Percentiles rank a stretch among this genome's conserved stretches.
These are phyloP conservation scores for Sebastes fasciatus DNA, from an alignment of 2,113 vertebrate genomes.

Conservation along the genomic window DNA sequence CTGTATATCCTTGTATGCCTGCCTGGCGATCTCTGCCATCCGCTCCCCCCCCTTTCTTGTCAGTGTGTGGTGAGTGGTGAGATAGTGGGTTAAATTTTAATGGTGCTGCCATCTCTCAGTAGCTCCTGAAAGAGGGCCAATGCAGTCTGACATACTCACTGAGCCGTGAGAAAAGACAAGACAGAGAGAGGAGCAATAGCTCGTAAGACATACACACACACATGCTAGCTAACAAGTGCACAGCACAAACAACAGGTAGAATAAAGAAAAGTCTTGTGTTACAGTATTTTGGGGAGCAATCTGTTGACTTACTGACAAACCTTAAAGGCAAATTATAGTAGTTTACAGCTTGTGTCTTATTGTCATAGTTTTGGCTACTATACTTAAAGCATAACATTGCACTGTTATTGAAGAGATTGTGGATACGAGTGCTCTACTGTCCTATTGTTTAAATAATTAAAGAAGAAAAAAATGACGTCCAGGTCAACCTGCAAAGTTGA, in stretches of 20 bases:
- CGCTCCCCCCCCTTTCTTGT: slow-evolving; percentile 51
- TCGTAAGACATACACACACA: slow-evolving; percentile 45
- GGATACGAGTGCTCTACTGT: background rate
- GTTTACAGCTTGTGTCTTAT: background rate
- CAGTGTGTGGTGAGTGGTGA: slow-evolving; percentile 69
- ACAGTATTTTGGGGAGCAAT: slow-evolving; percentile 9
- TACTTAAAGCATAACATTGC: slow-evolving; percentile 8
- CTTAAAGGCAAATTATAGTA: background rate
- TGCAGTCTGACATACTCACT: slow-evolving; percentile 81
- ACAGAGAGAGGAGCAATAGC: slow-evolving; percentile 63
- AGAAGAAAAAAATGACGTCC: slow-evolving; percentile 13
- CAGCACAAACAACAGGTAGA: slow-evolving; percentile 67
- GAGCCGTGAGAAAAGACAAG: slow-evolving; percentile 80
- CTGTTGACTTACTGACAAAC: background rate
- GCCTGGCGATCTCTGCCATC: slow-evolving; percentile 53
- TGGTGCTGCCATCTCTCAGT: slow-evolving; percentile 83
- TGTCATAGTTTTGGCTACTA: background rate
- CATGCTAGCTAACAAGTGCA: slow-evolving; percentile 56
- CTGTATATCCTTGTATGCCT: slow-evolving; percentile 57
- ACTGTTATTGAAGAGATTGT: background rate
- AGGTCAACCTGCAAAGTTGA: slow-evolving; percentile 21
- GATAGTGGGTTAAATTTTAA: slow-evolving; percentile 85
- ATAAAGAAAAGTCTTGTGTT: slow-evolving; percentile 14
- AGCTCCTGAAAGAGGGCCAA: slow-evolving; percentile 75
- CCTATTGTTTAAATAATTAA: background rate